These are phyloP conservation scores for Andrena fulva DNA, from an alignment of 2,888 invertebrate genomes.

Conservation along the genomic window DNA sequence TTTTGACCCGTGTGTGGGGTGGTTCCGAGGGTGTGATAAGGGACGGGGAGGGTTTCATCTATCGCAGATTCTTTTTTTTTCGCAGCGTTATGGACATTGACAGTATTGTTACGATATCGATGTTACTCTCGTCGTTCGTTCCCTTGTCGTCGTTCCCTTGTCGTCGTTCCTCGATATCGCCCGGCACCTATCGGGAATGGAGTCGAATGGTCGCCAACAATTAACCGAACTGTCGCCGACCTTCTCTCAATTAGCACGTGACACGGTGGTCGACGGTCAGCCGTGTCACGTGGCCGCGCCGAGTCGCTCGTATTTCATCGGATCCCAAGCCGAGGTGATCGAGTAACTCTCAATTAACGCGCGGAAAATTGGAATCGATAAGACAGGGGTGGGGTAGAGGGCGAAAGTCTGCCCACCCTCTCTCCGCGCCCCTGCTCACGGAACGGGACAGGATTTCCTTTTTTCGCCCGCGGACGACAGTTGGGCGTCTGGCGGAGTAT, in stretches of 20 bases:
- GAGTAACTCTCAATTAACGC: conserved; percentile 34
- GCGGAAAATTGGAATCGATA: conserved; percentile 38
- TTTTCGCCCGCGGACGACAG: not conserved
- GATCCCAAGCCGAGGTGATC: not conserved
- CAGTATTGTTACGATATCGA: no score
- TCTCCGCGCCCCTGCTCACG: not conserved
- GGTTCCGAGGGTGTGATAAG: no score
- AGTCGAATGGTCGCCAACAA: not conserved
- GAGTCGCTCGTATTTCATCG: conserved; percentile 1
- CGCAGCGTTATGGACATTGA: no score
- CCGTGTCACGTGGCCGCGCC: not conserved
- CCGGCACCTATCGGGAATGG: no score
- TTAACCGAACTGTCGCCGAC: not conserved
- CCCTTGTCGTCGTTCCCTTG: no score
- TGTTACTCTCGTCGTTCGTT: no score
- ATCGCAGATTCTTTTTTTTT: no score
- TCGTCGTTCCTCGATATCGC: no score
- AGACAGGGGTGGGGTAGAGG: conserved; percentile 1
- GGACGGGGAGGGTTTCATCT: no score
- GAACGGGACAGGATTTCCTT: conserved; percentile 28
- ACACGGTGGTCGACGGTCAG: not conserved
- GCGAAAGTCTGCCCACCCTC: not conserved
- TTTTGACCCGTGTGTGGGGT: not conserved
- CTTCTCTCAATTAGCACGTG: conserved; percentile 7
- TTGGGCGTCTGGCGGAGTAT: conserved; percentile 50